Base-by-base conservation (phyloP, 2,797 vertebrate species). In the Tapirus indicus region DNA sequence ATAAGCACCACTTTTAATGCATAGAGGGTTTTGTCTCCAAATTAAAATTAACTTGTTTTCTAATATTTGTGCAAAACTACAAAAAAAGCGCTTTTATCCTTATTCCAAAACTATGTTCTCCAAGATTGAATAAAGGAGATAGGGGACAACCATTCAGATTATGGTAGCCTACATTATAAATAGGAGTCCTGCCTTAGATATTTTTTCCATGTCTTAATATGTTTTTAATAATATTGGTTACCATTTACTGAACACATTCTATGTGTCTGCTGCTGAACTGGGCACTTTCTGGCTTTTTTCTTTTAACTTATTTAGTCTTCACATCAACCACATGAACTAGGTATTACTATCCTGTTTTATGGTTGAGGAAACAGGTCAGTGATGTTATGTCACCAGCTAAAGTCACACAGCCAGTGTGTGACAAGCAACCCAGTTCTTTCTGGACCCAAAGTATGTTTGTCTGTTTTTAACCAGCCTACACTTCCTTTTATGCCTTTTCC, bases 271-370 rank as follows among this genome's bases (percentile, higher is more conserved):
- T 71, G 60, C 62, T 80, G 64, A 91, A 49, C 2, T 38, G 54
- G 23, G n/a, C 17, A 60, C 58, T 93, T 91, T 32, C 38, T 83
- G 11, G 68, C n/a, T 84, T 83, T 92, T 94, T 74, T 32, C 60
- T 60, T 66, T 91, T 89, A 87, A 82, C 20, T 66, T 93, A 62
- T 44, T 79, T 87, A 93, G 35, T 94, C n/a, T 89, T 95, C n/a
- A 83, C 25, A 78, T 56, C 29, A 85, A 21, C 29, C 20, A 13
- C 32, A 14, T 23, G 52, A 95, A 20, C 27, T 32, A 83, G 44
- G 32, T 66, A 25, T 90, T 38, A 58, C n/a, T 88, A 38, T 49
- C 14, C 41, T 90, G 29, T 68, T 85, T 89, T 47, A 58, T 4
- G 52, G 41, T 23, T 93, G 64, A 86, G 49, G 38, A 84, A 68